Evolutionary conservation across 1,140 invertebrate species (phyloP).

Genomic region (Anagrus nilaparvatae): DNA sequence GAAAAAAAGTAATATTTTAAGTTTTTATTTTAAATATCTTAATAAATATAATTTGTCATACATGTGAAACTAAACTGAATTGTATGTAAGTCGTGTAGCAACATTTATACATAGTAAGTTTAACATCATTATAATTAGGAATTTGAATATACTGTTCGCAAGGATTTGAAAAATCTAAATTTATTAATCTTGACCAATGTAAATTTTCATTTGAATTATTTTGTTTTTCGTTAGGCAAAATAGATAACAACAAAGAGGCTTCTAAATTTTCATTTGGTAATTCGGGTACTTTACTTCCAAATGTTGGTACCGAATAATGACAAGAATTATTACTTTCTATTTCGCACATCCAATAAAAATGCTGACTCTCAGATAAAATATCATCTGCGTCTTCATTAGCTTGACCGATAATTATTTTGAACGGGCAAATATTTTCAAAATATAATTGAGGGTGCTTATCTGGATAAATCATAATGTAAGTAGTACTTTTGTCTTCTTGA

Average conservation of each 20-base stretch:
- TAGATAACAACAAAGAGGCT: conserved; percentile 24
- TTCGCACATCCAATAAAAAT: conserved; percentile 36
- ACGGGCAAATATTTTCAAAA: conserved; percentile 43
- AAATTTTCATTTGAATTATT: conserved; percentile 20
- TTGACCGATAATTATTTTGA: conserved; percentile 34
- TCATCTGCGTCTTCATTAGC: conserved; percentile 23
- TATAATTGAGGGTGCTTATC: conserved; percentile 49
- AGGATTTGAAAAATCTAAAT: conserved; percentile 23
- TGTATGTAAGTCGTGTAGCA: conserved; percentile 47
- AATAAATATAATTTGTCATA: conserved; percentile 19
- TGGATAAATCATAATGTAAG: conserved; percentile 46
- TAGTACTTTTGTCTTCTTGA: conserved; percentile 46
- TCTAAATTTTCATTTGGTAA: conserved; percentile 10
- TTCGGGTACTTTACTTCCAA: conserved; percentile 34
- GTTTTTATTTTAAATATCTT: neutral
- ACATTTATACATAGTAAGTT: conserved; percentile 49
- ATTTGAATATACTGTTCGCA: conserved; percentile 57
- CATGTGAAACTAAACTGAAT: conserved; percentile 53
- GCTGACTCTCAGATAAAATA: conserved; percentile 27
- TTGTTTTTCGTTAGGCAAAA: conserved; percentile 15
- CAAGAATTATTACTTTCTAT: conserved; percentile 27
- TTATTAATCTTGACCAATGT: conserved; percentile 32
- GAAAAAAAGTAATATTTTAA: too few species aligned
- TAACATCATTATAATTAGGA: conserved; percentile 57
- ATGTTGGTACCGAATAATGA: conserved; percentile 31